These are phyloP conservation scores for Platalea minor DNA, from an alignment of 2,797 vertebrate species.

Conservation along the genomic window DNA sequence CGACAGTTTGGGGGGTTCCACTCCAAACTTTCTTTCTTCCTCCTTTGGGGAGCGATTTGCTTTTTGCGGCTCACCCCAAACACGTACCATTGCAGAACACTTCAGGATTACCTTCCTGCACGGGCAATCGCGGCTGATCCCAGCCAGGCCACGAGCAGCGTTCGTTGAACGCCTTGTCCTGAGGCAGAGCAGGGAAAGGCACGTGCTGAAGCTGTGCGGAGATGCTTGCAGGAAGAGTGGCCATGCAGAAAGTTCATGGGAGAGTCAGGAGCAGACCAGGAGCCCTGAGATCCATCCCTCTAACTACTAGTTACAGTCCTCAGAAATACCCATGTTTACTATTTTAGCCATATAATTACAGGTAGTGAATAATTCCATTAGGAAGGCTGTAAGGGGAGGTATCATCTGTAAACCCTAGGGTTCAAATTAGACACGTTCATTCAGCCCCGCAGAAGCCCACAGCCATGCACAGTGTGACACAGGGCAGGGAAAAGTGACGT, in stretches of 20 bases:
- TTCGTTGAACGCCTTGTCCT: neutral
- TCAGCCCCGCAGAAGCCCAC: neutral
- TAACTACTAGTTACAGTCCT: constrained; percentile 29
- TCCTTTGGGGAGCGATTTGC: neutral
- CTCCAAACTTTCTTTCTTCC: neutral
- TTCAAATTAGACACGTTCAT: neutral
- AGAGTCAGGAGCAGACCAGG: constrained; percentile 6
- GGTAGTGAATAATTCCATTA: constrained; percentile 46
- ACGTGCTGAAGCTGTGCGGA: neutral
- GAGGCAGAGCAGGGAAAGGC: neutral
- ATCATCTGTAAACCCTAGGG: neutral
- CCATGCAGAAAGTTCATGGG: neutral
- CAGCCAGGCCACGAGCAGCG: neutral
- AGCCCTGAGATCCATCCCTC: neutral
- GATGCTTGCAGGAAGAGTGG: neutral
- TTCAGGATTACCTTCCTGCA: neutral
- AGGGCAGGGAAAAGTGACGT: neutral
- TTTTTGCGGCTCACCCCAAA: neutral
- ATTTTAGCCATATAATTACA: constrained; percentile 52
- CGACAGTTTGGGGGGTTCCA: neutral
- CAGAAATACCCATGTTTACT: constrained; percentile 48
- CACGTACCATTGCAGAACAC: neutral
- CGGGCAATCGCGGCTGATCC: neutral
- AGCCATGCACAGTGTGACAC: neutral
- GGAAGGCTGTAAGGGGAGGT: constrained; percentile 3